Evolutionary conservation across 2,888 invertebrate species (phyloP), one percentile per base, ranked within the genome.

Genomic region (Vesta saturnalis): DNA sequence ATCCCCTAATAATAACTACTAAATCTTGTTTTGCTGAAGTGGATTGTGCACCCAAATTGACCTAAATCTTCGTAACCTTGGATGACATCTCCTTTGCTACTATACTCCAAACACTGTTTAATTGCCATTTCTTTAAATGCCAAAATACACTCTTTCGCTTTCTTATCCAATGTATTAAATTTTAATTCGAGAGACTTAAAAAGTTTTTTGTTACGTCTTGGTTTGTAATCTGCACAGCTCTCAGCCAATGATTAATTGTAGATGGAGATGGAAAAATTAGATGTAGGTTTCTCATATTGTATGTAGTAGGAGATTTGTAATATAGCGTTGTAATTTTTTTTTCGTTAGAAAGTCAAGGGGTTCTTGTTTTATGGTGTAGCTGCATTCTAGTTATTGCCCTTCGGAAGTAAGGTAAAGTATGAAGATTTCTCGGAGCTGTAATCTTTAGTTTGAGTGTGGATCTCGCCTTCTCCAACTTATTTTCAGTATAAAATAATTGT

Each of bases 1-100:
- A 8, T 30, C 63, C 67, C 23, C 63, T 49, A 16, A 23, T 43
- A 15, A 67, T 19, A 43, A 67, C 56, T 21, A 63, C 58, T 10
- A 64, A 52, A 12, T 58, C 67, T 14, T 59, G 12, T 54, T 54
- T 57, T 1, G 63, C 63, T 12, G 14, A 35, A 19, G 12, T 18
- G 49, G 1, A 8, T 52, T 10, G 30, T n/a, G 10, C 30, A 10
- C 6, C 30, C 30, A 30, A 30, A 10, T 30, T 30, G 6, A 5
- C 30, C 30, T 30, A 30, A 10, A 10, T 30, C 30, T 30, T 30
- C 30, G 10, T 30, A 30, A 30, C 30, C 30, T 30, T 30, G 30
- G 30, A 30, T 30, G 10, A 30, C 30, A 30, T 30, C 30, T 30
- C 10, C 30, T 30, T 30, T 30, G 30, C 6, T 30, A 10, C 10